Percentiles rank a stretch among this genome's conserved stretches.
Conservation (phyloP, 2,113 vertebrate species). For the Varanus komodoensis region DNA sequence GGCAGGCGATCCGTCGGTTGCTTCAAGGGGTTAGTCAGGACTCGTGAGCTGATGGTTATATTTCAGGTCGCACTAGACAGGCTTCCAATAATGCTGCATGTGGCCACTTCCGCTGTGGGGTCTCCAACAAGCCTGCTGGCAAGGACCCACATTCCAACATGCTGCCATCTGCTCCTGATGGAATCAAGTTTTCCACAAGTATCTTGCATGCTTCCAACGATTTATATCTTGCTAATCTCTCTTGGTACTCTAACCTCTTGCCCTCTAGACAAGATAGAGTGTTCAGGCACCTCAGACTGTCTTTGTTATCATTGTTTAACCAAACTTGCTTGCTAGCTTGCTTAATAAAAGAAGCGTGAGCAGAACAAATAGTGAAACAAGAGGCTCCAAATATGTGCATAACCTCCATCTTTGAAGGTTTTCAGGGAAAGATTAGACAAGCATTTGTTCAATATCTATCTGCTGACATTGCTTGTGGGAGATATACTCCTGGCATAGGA, state of each 20-base stretch:
- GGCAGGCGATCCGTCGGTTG: conserved; percentile 47
- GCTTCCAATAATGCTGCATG: conserved; percentile 64
- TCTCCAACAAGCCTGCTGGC: conserved; percentile 60
- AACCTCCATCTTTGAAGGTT: background rate
- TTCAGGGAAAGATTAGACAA: background rate
- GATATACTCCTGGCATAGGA: background rate
- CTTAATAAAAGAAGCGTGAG: background rate
- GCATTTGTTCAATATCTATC: background rate
- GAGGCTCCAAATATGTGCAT: background rate
- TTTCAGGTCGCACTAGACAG: conserved; percentile 58
- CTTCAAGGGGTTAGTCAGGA: conserved; percentile 39
- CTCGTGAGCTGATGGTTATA: conserved; percentile 55
- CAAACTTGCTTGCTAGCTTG: background rate
- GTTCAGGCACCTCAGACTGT: too few relatives aligned
- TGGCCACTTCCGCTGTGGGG: conserved; percentile 63
- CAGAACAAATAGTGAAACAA: background rate
- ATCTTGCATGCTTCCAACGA: conserved; percentile 48
- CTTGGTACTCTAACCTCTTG: background rate
- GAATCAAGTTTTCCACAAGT: conserved; percentile 68
- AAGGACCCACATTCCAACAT: conserved; percentile 55
- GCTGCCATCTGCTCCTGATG: conserved; percentile 61
- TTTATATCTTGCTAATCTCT: conserved; percentile 47
- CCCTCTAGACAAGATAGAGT: background rate
- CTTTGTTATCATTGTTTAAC: background rate
- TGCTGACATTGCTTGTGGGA: background rate